Conservation (phyloP, 2,113 vertebrate genomes). For the Python bivittatus region DNA sequence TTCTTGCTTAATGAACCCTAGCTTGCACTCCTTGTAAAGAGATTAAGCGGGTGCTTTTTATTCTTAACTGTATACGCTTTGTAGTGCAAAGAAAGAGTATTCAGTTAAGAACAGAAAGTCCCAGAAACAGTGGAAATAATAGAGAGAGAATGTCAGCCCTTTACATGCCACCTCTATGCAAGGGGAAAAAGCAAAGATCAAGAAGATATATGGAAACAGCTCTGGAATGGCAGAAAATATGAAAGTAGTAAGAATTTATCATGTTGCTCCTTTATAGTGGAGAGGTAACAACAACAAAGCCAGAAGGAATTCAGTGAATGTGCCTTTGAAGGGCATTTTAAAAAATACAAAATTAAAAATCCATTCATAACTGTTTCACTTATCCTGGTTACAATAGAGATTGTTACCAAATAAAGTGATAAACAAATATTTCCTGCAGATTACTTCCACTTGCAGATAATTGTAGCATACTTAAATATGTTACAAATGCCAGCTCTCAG, state of each 20-base stretch:
- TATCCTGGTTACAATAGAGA: neutral
- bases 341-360: neutral
- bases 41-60: neutral
- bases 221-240: neutral
- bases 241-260: neutral
- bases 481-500: neutral
- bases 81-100: neutral
- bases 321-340: neutral
- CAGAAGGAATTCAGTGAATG: neutral
- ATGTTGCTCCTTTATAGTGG: conserved; percentile 1
- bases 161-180: neutral
- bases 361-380: neutral
- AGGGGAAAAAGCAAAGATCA: neutral
- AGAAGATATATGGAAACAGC: neutral
- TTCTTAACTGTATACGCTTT: neutral
- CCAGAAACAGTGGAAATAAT: neutral
- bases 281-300: neutral
- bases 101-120: neutral
- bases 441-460: neutral
- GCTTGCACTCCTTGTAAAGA: conserved; percentile 14
- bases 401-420: neutral
- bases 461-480: neutral
- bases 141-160: neutral
- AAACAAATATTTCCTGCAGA: neutral
- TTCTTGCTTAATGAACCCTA: conserved; percentile 14